Base-by-base conservation (phyloP, 2,797 vertebrate genomes). In the Gymnoscopelus braueri region DNA sequence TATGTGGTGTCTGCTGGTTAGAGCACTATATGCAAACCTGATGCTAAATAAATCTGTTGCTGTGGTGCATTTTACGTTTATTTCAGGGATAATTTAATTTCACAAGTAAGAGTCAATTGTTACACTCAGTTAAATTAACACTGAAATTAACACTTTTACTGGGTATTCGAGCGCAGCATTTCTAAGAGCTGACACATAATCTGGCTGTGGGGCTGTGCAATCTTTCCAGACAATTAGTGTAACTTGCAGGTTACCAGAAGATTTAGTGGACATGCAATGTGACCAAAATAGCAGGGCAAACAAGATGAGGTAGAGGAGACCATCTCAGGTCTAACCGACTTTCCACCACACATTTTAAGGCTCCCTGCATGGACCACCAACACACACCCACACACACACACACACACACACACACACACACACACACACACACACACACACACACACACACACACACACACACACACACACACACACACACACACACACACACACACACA, bases 1-100 rank as follows among this genome's bases (percentile, higher is more conserved):
- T 72, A 80, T 87, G 84, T 91, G 39, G 65, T 92, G 87, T 88
- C 81, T 75, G 32, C 69, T 91, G 86, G 87, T 91, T 90, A 90
- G 88, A 85, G 84, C 85, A 64, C 86, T 77, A 78, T 84, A 85
- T 84, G 86, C 83, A 89, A 92, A 89, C 86, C 78, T 75, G 49
- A 50, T 80, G 80, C 11, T 12, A 65, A 82, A 87, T 84, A 8
- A 2, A 44, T 44, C 39, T 44, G 8, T 44, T 44, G 39, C 39
- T 7, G 5, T 10, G 39, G 39, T 10, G 39, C 9, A 44, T 44
- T 44, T 44, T 44, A 10, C 9, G 7, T 44, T 44, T 44, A 10
- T 10, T 44, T 44, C 39, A 44, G 39, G 39, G 39, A 44, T 44
- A 44, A 44, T 44, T 44, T 44, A 44, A 44, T 44, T 44, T 44